Evolutionary conservation across 1,140 invertebrate species (phyloP), one percentile per base, ranked within the genome.

Genomic region (Drosophila pruinosa): DNA sequence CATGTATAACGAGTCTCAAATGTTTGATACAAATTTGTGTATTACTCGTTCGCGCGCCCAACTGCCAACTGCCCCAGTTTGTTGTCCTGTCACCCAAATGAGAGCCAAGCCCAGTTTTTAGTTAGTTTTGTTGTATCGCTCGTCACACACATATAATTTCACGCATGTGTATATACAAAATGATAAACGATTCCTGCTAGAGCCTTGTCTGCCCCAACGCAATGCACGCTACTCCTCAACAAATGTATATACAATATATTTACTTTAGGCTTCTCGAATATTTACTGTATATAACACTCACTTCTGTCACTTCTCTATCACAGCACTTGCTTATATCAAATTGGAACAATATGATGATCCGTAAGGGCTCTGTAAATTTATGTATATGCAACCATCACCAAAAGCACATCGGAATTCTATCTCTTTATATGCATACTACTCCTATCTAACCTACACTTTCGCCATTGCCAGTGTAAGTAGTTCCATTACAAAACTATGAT

Each of bases 281-380:
- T 47, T 4, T 28, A 61, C 53, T 53, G 19, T 57, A 43, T 41
- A 45, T 68, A 54, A 72, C 54, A 77, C 56, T 67, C 77, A 72
- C 59, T 31, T 48, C 62, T 61, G 17, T 63, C 73, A 76, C 78
- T 75, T 65, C 62, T 75, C 43, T 86, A 74, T 81, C 75, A 89
- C 74, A 90, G 89, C 89, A 90, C 89, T 90, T 79, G 85, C 89
- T 90, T 90, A 90, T 80, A 90, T 90, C 68, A 90, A 90, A 90
- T 82, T 90, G 89, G 89, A 90, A 65, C 85, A 90, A 72, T 89
- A 90, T 72, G 89, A 90, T 75, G 89, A 89, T 79, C 89, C 89
- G 59, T 90, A 90, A 12, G 81, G 41, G 56, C 58, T 26, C 54
- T 82, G 59, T 72, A 78, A 78, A 74, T 58, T 59, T 41, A 39